Conservation (phyloP, 2,888 invertebrate genomes). For the Drosophila cracens region DNA sequence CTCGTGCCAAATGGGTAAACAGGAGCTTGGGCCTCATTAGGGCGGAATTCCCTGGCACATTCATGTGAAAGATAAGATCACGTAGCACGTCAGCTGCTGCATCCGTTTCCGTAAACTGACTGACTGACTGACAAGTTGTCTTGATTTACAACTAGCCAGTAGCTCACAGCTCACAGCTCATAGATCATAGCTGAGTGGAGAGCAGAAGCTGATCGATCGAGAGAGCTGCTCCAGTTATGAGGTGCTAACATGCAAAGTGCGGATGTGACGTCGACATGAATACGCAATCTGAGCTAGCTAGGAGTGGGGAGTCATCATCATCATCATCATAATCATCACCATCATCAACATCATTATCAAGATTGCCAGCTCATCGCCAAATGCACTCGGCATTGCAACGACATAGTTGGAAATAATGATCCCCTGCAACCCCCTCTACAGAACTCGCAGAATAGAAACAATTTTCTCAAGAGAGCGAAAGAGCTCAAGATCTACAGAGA, state of each 20-base stretch:
- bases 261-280: slow-evolving; percentile 54
- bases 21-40: slow-evolving; percentile 56
- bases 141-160: slow-evolving; percentile 4
- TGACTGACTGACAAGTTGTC: slow-evolving; percentile 10
- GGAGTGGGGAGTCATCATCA: slow-evolving; percentile 1
- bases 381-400: slow-evolving; percentile 65
- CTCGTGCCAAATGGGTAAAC: slow-evolving; percentile 39
- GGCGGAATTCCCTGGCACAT: slow-evolving; percentile 71
- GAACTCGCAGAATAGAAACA: slow-evolving; percentile 21
- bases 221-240: slow-evolving; percentile 56
- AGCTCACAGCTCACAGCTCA: neutral
- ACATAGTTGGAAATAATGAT: slow-evolving; percentile 42
- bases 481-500: slow-evolving; percentile 8
- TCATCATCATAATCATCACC: slow-evolving; percentile 19
- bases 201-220: neutral
- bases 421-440: neutral
- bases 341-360: slow-evolving; percentile 29
- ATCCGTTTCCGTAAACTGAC: slow-evolving; percentile 70
- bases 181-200: neutral
- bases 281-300: slow-evolving; percentile 39
- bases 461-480: slow-evolving; percentile 44
- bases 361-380: slow-evolving; percentile 47
- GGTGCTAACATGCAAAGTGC: slow-evolving; percentile 69
- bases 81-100: slow-evolving; percentile 48
- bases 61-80: slow-evolving; percentile 71